A percentile compares a stretch with the other conserved stretches of the same genome.
phyloP scores from a whole-genome alignment of 2,888 invertebrate species.

The Noctua fimbriata region DNA sequence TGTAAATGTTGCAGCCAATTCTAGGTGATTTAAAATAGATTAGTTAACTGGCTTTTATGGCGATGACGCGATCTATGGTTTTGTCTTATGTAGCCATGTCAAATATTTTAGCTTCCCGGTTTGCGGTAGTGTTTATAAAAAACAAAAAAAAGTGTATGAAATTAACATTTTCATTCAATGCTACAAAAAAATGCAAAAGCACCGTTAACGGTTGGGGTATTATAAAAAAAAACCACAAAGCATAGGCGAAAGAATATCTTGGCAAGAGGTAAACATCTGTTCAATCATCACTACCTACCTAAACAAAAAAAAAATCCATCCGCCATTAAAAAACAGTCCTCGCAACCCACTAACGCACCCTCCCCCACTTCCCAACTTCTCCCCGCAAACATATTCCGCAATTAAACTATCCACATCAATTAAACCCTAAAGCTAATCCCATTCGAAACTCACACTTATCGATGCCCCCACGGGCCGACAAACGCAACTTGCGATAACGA shows the following conservation, averaged over 20 bases:
- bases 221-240: background rate
- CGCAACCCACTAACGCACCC: background rate
- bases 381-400: slow-evolving; percentile 52
- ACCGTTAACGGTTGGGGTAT: background rate
- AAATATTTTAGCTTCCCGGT: background rate
- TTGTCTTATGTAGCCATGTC: background rate
- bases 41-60: background rate
- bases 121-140: background rate
- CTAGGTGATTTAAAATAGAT: background rate
- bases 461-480: slow-evolving; percentile 69
- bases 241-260: background rate
- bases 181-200: background rate
- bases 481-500: slow-evolving; percentile 74
- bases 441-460: slow-evolving; percentile 68
- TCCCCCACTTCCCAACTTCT: slow-evolving; percentile 17
- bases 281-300: background rate
- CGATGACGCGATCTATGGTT: no score
- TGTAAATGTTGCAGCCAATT: slow-evolving; percentile 17
- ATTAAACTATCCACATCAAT: slow-evolving; percentile 70
- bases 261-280: background rate
- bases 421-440: slow-evolving; percentile 69
- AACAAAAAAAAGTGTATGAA: background rate
- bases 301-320: background rate
- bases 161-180: background rate
- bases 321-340: background rate